Percentiles rank a stretch among this genome's conserved stretches.
These are phyloP conservation scores for Poeciliopsis turneri DNA, from an alignment of 2,797 vertebrate genomes.

Conservation along the genomic window DNA sequence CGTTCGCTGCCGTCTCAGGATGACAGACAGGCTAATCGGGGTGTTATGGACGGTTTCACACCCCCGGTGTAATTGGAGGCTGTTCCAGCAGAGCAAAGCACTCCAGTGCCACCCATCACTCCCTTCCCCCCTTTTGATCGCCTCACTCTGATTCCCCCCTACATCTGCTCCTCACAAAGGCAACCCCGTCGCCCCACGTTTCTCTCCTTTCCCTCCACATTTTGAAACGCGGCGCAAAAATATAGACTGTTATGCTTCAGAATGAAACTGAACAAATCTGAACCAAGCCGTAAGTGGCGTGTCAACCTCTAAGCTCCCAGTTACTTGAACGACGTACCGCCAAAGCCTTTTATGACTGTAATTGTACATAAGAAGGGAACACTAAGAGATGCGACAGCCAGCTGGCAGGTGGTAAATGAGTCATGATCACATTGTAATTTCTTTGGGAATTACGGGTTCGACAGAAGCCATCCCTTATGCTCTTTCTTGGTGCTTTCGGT, in stretches of 20 bases:
- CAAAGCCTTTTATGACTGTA: neutral
- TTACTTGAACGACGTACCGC: neutral
- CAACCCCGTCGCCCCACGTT: conserved; percentile 4
- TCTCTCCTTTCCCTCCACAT: neutral
- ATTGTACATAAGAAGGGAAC: neutral
- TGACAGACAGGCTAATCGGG: conserved; percentile 70
- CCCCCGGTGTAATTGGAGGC: conserved; percentile 63
- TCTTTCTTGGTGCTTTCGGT: neutral
- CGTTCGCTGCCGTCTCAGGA: conserved; percentile 34
- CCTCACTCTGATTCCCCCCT: conserved; percentile 6
- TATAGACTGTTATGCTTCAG: neutral
- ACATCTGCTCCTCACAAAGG: neutral
- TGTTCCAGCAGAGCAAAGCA: conserved; percentile 32
- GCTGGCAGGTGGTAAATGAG: neutral
- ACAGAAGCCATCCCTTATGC: neutral
- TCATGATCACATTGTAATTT: neutral
- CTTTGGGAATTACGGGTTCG: neutral
- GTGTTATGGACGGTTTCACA: conserved; percentile 66
- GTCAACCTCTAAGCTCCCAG: neutral
- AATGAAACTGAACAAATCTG: neutral
- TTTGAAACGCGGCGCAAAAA: neutral
- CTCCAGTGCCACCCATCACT: conserved; percentile 36
- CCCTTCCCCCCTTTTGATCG: conserved; percentile 18
- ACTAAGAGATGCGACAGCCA: neutral
- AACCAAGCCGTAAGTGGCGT: neutral